phyloP scores from a whole-genome alignment of 2,113 vertebrate species.

The Cyrtonyx montezumae region DNA sequence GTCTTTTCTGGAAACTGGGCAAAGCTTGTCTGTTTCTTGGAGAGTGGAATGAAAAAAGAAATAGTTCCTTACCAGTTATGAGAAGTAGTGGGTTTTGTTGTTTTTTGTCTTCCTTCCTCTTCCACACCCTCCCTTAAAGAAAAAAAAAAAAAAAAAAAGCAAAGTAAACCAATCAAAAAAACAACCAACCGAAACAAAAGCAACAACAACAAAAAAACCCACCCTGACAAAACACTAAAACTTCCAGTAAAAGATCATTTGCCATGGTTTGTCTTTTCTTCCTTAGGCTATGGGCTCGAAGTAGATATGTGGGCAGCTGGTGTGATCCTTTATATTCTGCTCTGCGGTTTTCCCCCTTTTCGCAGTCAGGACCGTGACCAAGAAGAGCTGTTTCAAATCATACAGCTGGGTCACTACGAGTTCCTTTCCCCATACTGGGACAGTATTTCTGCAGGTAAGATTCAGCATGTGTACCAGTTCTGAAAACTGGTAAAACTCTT shows the following conservation, averaged over 20 bases:
- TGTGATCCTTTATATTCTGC: conserved; percentile 93
- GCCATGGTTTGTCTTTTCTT: neutral
- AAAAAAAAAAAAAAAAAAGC: neutral
- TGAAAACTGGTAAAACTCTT: neutral
- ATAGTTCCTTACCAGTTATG: neutral
- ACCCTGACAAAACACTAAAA: no score
- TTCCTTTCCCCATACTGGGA: conserved; percentile 97
- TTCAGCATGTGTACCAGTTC: neutral
- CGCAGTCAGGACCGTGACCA: conserved; percentile 93
- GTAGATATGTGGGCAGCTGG: conserved; percentile 98
- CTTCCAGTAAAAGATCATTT: neutral
- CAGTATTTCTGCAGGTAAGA: conserved; percentile 90
- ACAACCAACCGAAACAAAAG: neutral
- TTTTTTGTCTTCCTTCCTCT: neutral
- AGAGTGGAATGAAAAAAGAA: neutral
- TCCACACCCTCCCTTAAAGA: neutral
- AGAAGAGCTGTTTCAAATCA: conserved; percentile 92
- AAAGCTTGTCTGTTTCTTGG: neutral
- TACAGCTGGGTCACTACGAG: conserved; percentile 89
- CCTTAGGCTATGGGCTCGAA: conserved; percentile 90
- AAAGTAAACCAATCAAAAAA: neutral
- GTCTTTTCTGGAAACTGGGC: neutral
- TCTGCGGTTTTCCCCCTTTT: conserved; percentile 96
- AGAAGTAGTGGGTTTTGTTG: neutral
- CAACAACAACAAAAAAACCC: no score